Percentiles rank a stretch among this genome's conserved stretches.
Evolutionary conservation across 2,797 vertebrate genomes (phyloP).

Genomic region (Macropodus opercularis): DNA sequence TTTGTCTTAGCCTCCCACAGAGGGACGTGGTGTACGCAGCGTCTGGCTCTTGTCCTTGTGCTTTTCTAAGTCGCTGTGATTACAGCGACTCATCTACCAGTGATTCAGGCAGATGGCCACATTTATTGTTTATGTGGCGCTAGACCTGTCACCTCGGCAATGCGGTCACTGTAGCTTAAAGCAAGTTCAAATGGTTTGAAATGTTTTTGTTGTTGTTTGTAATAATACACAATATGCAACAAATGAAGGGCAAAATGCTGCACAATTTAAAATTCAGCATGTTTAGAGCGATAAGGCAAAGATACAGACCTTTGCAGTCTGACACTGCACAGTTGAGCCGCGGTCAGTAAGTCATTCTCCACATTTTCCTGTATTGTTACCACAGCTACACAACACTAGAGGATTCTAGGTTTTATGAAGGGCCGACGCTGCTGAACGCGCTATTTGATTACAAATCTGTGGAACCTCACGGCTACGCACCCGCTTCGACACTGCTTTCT

Average conservation of each 20-base stretch:
- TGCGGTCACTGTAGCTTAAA: neutral
- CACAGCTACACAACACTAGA: neutral
- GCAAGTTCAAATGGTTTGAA: neutral
- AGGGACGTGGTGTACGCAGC: too few relatives aligned
- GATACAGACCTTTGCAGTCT: neutral
- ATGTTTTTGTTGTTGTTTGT: neutral
- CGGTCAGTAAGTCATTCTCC: neutral
- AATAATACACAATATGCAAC: too few relatives aligned
- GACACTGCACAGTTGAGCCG: neutral
- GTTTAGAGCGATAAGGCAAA: neutral
- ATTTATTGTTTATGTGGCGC: conserved; percentile 52
- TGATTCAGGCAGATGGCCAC: conserved; percentile 55
- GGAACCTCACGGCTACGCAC: neutral
- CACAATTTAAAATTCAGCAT: neutral
- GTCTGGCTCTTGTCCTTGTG: conserved; percentile 11
- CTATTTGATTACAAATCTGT: neutral
- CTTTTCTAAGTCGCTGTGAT: conserved; percentile 52
- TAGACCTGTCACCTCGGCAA: conserved; percentile 26
- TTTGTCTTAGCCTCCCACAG: too few relatives aligned
- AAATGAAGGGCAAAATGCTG: neutral
- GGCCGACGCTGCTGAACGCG: neutral
- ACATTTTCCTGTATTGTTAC: neutral
- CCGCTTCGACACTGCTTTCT: neutral
- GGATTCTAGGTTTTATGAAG: neutral
- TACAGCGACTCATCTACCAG: conserved; percentile 51